Conservation (phyloP, 2,797 vertebrate species). For the Galago senegalensis region DNA sequence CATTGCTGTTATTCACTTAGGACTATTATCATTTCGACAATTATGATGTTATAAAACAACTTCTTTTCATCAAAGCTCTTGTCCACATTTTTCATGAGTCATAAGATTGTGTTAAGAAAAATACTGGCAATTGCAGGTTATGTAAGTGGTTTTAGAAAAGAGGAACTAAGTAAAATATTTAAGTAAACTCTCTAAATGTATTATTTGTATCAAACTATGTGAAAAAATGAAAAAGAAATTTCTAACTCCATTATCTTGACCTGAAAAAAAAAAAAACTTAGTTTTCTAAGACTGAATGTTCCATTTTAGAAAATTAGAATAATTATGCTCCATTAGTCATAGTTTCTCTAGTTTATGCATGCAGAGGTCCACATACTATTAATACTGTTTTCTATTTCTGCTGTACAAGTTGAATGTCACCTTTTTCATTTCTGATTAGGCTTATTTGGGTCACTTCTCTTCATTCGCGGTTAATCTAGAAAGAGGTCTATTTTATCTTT, state of each 20-base stretch:
- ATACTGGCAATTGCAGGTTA: rapidly evolving
- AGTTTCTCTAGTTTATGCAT: too few species aligned
- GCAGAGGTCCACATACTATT: too few species aligned
- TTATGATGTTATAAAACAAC: conserved; percentile 53
- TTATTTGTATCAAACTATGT: neutral
- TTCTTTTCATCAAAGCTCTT: conserved; percentile 62
- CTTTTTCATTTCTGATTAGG: too few species aligned
- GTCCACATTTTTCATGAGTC: conserved; percentile 48
- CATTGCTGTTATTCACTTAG: conserved; percentile 8
- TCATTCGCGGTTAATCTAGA: too few species aligned
- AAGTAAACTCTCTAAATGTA: neutral
- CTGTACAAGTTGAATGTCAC: too few species aligned
- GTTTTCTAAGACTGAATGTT: neutral
- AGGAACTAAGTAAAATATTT: neutral
- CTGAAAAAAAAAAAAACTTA: neutral
- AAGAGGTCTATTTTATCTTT: too few species aligned
- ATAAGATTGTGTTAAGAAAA: conserved; percentile 36
- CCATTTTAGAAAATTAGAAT: conserved; percentile 13
- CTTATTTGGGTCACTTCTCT: too few species aligned
- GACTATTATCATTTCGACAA: conserved; percentile 40
- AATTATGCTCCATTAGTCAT: neutral
- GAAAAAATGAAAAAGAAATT: neutral
- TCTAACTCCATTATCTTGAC: neutral
- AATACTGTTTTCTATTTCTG: too few species aligned
- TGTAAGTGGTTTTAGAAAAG: neutral